phyloP scores from a whole-genome alignment of 2,797 vertebrate genomes.

The Lithobates pipiens region DNA sequence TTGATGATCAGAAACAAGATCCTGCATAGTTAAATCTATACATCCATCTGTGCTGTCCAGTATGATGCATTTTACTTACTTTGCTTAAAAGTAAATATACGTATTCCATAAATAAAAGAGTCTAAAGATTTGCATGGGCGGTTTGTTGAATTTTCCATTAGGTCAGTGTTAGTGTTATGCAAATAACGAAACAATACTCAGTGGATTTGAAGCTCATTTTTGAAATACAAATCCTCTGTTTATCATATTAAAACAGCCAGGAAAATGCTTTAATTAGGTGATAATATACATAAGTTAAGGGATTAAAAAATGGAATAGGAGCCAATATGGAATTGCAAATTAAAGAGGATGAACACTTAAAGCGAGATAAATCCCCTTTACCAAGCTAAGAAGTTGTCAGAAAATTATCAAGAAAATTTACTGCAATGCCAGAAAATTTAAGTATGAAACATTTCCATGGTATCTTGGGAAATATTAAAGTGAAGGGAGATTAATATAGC shows the following conservation, averaged over 20 bases:
- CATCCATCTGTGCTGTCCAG: no score
- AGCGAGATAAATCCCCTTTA: slow-evolving; percentile 31
- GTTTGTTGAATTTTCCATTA: background rate
- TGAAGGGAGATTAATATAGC: slow-evolving; percentile 18
- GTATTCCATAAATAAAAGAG: background rate
- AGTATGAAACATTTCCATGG: slow-evolving; percentile 11
- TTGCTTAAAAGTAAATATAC: no score
- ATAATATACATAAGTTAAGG: slow-evolving; percentile 27
- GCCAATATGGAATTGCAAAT: slow-evolving; percentile 27
- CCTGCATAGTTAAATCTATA: no score
- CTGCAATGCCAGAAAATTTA: slow-evolving; percentile 22
- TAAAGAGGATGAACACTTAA: slow-evolving; percentile 44
- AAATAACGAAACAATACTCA: slow-evolving; percentile 15
- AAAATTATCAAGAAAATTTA: slow-evolving; percentile 25
- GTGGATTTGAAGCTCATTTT: slow-evolving; percentile 14
- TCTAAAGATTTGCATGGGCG: background rate
- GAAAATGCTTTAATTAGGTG: slow-evolving; percentile 48
- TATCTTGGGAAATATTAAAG: slow-evolving; percentile 28
- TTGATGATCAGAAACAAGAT: no score
- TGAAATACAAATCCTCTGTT: slow-evolving; percentile 39
- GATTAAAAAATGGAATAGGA: slow-evolving; percentile 42
- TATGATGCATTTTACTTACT: no score
- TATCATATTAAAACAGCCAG: slow-evolving; percentile 53
- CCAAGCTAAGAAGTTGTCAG: slow-evolving; percentile 19
- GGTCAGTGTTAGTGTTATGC: background rate